These are phyloP conservation scores for Cataglyphis albicans DNA, from an alignment of 2,888 invertebrate species.

Conservation along the genomic window DNA sequence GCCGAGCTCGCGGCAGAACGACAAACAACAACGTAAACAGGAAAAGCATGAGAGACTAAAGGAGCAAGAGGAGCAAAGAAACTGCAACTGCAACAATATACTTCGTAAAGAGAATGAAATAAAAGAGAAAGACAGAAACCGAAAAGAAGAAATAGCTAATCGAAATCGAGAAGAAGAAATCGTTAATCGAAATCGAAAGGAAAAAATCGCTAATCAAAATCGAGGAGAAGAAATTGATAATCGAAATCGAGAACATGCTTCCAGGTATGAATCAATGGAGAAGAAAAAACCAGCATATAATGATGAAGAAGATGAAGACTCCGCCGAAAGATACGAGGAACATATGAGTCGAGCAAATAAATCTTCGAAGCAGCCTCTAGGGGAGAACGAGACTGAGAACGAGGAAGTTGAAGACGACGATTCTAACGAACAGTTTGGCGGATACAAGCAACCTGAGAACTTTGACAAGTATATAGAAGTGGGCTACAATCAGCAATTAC, in stretches of 20 bases:
- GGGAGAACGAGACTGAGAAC: background rate
- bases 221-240: background rate
- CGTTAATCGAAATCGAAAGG: background rate
- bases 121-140: conserved; percentile 48
- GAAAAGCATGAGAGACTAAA: conserved; percentile 72
- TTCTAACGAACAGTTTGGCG: conserved; percentile 17
- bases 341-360: background rate
- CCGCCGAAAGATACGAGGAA: conserved; percentile 59
- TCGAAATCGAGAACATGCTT: background rate
- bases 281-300: conserved; percentile 54
- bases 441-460: conserved; percentile 18
- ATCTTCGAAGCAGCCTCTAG: conserved; percentile 20
- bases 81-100: conserved; percentile 44
- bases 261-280: conserved; percentile 26
- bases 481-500: conserved; percentile 53
- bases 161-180: conserved; percentile 7
- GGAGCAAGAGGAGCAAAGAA: conserved; percentile 69
- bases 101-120: conserved; percentile 51
- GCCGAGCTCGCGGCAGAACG: conserved; percentile 74
- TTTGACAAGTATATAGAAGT: conserved; percentile 51
- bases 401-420: conserved; percentile 39
- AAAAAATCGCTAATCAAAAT: background rate
- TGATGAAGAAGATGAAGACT: conserved; percentile 57
- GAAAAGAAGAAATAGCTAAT: background rate
- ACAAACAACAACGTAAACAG: conserved; percentile 72